These are phyloP conservation scores for Porites evermanni DNA, from an alignment of 92 coral and sea anemone species.

Conservation along the genomic window DNA sequence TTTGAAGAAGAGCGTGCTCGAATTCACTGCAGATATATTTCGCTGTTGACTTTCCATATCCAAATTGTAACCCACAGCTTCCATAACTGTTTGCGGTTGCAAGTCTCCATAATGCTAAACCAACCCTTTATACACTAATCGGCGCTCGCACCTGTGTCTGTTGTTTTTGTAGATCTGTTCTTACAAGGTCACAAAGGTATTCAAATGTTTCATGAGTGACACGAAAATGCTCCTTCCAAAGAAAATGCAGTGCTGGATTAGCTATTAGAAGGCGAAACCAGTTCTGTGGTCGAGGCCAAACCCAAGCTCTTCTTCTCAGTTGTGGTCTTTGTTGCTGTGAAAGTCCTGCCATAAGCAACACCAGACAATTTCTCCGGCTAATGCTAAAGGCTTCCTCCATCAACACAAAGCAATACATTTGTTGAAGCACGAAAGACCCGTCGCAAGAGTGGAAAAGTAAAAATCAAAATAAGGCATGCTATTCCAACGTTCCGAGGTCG, in stretches of 20 bases:
- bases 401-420: conserved; percentile 5
- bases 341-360: too few species aligned
- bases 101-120: conserved; percentile 50
- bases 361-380: conserved; percentile 12
- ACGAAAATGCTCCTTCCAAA: conserved; percentile 60
- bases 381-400: conserved; percentile 37
- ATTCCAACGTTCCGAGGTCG: conserved; percentile 23
- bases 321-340: background rate
- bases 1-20: conserved; percentile 32
- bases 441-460: background rate
- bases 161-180: conserved; percentile 41
- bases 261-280: conserved; percentile 48
- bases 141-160: conserved; percentile 58
- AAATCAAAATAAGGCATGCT: conserved; percentile 16
- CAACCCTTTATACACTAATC: conserved; percentile 49
- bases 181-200: conserved; percentile 42
- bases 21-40: conserved; percentile 42
- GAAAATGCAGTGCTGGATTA: conserved; percentile 29
- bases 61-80: conserved; percentile 59
- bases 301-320: conserved; percentile 53
- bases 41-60: conserved; percentile 57
- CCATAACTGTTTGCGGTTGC: conserved; percentile 53
- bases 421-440: conserved; percentile 10
- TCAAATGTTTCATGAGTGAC: conserved; percentile 59
- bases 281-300: conserved; percentile 62